Percentiles rank a stretch among this genome's conserved stretches.
phyloP scores from a whole-genome alignment of 2,113 vertebrate species.

The Corythoichthys intestinalis region DNA sequence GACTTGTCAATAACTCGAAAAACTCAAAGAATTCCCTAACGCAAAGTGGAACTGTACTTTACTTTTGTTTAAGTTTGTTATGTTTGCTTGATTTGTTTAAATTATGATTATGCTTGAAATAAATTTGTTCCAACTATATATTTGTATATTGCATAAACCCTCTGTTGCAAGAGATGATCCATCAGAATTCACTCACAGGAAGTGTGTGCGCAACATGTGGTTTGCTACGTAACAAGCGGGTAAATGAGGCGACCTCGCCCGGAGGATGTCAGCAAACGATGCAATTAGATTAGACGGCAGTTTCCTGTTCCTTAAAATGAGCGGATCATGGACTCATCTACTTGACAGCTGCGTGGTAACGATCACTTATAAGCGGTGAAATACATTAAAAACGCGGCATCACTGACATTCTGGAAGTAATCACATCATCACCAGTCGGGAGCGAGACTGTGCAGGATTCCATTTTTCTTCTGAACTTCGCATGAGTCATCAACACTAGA shows the following conservation, averaged over 20 bases:
- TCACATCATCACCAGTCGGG: neutral
- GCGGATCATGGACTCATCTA: neutral
- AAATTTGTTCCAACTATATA: no score
- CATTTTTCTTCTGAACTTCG: slow-evolving; percentile 13
- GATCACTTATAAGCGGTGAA: neutral
- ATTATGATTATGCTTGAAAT: no score
- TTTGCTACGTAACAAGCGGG: slow-evolving; percentile 26
- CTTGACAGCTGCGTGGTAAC: neutral
- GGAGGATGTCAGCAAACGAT: slow-evolving; percentile 6
- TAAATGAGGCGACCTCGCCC: slow-evolving; percentile 7
- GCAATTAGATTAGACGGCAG: slow-evolving; percentile 17
- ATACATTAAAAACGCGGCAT: neutral
- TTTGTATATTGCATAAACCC: no score
- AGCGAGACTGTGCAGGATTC: neutral
- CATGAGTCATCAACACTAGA: slow-evolving; percentile 42
- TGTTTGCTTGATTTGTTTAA: no score
- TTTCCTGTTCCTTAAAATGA: slow-evolving; percentile 3
- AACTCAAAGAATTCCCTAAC: no score
- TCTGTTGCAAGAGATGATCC: neutral
- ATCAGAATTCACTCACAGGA: neutral
- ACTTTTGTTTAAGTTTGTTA: no score
- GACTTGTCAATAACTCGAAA: no score
- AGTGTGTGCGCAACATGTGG: slow-evolving; percentile 35
- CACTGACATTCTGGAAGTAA: neutral
- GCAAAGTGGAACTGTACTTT: no score